A percentile compares a stretch with the other conserved stretches of the same genome.
Conservation (phyloP, 1,140 invertebrate species). For the Zaprionus inermis region DNA sequence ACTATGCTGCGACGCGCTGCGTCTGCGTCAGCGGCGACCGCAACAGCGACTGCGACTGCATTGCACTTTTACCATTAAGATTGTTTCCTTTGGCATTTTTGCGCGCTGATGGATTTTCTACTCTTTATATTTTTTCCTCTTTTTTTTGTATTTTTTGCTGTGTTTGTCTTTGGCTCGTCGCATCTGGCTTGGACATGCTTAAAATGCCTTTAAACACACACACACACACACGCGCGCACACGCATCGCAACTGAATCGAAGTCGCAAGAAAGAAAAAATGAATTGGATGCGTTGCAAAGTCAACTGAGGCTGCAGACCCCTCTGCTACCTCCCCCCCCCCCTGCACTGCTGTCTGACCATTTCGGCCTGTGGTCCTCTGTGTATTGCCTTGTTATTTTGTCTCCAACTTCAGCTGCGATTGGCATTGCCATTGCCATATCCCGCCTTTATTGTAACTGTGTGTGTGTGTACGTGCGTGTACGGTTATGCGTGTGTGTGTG, state of each 20-base stretch:
- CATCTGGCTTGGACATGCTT: conserved; percentile 74
- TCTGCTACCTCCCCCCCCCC: not conserved
- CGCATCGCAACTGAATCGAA: conserved; percentile 72
- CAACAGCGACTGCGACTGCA: conserved; percentile 42
- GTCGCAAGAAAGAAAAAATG: conserved; percentile 70
- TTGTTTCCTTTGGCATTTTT: conserved; percentile 83
- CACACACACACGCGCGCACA: conserved; percentile 28
- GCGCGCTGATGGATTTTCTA: conserved; percentile 83
- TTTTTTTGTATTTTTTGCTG: conserved; percentile 29
- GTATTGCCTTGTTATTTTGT: conserved; percentile 80
- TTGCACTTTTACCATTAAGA: conserved; percentile 82
- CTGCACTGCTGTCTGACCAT: conserved; percentile 17
- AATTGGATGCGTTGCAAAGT: conserved; percentile 80
- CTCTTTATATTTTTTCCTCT: conserved; percentile 48
- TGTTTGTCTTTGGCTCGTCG: conserved; percentile 64
- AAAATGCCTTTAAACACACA: conserved; percentile 73
- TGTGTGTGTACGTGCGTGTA: conserved; percentile 1
- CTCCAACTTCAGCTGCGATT: conserved; percentile 41
- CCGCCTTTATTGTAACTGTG: conserved; percentile 28
- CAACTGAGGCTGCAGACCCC: conserved; percentile 36
- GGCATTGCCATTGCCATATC: conserved; percentile 52
- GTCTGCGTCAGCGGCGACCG: conserved; percentile 20
- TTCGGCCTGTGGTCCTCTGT: conserved; percentile 72
- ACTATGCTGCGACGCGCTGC: not conserved
- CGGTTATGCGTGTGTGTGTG: conserved; percentile 24